These are phyloP conservation scores for Pentalonia nigronervosa DNA, from an alignment of 1,140 invertebrate species.

Conservation along the genomic window DNA sequence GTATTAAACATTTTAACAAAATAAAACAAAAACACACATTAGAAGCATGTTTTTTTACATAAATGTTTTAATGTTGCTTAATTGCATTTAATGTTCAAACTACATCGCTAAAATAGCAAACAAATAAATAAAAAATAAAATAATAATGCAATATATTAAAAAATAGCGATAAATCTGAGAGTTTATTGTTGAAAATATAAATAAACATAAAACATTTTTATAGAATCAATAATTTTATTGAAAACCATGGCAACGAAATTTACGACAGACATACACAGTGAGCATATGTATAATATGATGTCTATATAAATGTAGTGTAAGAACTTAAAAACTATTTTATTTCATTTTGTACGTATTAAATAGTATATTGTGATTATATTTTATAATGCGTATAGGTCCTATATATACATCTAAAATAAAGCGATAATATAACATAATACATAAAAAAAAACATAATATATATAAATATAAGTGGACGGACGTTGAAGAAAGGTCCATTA, in stretches of 20 bases:
- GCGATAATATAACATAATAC: neutral
- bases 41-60: neutral
- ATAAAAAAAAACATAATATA: neutral
- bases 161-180: no score
- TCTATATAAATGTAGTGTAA: neutral
- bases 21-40: neutral
- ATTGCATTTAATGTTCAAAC: neutral
- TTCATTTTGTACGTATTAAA: neutral
- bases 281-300: neutral
- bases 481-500: neutral
- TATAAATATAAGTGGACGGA: neutral
- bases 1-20: neutral
- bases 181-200: no score
- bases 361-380: no score
- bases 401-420: neutral
- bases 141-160: no score
- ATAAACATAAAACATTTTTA: constrained; percentile 10
- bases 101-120: neutral
- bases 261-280: neutral
- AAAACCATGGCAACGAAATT: neutral
- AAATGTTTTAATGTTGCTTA: neutral
- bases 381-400: neutral
- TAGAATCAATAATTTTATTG: neutral
- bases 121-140: no score
- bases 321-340: neutral